Percentiles rank a stretch among this genome's conserved stretches.
phyloP scores from a whole-genome alignment of 2,113 vertebrate species.

The Lanius collurio region DNA sequence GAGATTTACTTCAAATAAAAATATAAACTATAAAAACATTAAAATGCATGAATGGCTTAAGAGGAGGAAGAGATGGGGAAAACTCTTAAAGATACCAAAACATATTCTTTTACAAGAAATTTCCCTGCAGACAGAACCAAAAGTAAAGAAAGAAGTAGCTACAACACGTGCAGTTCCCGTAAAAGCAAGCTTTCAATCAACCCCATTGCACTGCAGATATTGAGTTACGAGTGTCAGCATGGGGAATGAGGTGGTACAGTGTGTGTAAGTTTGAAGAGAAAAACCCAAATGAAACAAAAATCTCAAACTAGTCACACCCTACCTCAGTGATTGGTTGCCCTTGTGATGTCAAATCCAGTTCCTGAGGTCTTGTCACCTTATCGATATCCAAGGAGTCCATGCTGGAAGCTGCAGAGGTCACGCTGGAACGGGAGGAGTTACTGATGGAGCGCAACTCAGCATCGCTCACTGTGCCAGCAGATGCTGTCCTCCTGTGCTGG shows the following conservation, averaged over 20 bases:
- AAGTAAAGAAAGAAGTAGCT: neutral
- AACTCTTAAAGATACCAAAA: neutral
- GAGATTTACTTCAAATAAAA: neutral
- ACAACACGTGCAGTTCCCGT: neutral
- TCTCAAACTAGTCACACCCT: slow-evolving; percentile 13
- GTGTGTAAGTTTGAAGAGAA: neutral
- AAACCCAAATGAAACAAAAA: neutral
- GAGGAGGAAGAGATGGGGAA: neutral
- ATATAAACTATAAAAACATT: neutral
- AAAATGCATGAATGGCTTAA: neutral
- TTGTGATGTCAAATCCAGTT: slow-evolving; percentile 81
- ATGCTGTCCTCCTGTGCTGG: slow-evolving; percentile 89
- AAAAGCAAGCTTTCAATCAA: neutral
- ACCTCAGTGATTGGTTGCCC: slow-evolving; percentile 90
- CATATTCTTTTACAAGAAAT: neutral
- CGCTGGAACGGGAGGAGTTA: slow-evolving; percentile 91
- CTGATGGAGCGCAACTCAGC: slow-evolving; percentile 85
- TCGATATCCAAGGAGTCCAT: slow-evolving; percentile 97
- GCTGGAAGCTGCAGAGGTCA: slow-evolving; percentile 92
- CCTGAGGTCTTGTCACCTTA: slow-evolving; percentile 82
- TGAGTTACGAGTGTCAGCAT: neutral
- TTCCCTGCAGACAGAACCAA: neutral
- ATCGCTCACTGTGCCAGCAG: slow-evolving; percentile 90
- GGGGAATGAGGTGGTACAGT: neutral
- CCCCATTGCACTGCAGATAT: neutral